Evolutionary conservation across 2,888 invertebrate genomes (phyloP), one percentile per base, ranked within the genome.

Genomic region (Epicampocera succincta): DNA sequence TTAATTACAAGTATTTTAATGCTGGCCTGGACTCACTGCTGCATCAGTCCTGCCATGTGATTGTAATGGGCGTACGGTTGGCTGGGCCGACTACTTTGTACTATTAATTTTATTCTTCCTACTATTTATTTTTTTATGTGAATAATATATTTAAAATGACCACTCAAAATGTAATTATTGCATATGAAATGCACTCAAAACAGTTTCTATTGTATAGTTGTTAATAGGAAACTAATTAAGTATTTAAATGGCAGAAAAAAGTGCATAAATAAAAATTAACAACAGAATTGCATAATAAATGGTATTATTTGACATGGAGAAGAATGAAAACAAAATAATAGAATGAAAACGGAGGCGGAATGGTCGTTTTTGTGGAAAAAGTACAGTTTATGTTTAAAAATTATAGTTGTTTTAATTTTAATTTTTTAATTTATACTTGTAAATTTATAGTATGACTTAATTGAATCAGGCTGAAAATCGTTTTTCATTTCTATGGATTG

Each of bases 141-240:
- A 74, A 78, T 82, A 71, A 74, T 82, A 78, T 78, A 78, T 82
- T 78, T 78, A 48, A 78, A 82, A 78, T 82, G 82, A 74, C 82
- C 82, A 82, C 82, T 82, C 82, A 54, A 78, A 82, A 82, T 82
- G 81, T 78, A 77, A 77, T 77, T 82, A 82, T 82, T 82, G 73
- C 77, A 82, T 82, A 78, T 82, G 69, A 77, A 82, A 78, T 82
- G 78, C 78, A 82, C 82, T 82, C 60, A 78, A 69, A 74, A 74
- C 48, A 58, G 52, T 54, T 65, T 58, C 56, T 56, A 61, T 65
- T 74, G 44, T 44, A 50, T 25, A 60, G 68, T 82, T 82, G 73
- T 74, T 78, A 78, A 82, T 78, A 71, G 78, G 74, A 78, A 74
- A 74, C 74, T 82, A 78, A 82, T 82, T 77, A 78, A 82, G 78